Percentiles rank a stretch among this genome's conserved stretches.
phyloP scores from a whole-genome alignment of 2,113 vertebrate species.

The Phocoena phocoena region DNA sequence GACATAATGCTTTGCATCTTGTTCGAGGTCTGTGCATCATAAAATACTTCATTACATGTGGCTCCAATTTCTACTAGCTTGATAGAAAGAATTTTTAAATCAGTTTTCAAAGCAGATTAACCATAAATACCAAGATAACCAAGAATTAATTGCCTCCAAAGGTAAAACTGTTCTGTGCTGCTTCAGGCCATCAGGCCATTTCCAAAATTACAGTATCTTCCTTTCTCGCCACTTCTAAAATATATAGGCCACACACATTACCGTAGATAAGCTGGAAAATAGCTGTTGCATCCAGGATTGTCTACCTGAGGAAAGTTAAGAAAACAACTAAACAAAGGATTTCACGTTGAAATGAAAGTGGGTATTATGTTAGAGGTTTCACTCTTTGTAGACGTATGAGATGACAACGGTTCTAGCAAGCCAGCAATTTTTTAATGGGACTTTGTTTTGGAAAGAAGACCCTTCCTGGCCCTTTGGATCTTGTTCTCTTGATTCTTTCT shows the following conservation, averaged over 20 bases:
- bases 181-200: not conserved
- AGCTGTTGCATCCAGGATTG: not conserved
- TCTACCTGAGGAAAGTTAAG: not conserved
- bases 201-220: not conserved
- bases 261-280: not conserved
- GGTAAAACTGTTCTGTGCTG: not conserved
- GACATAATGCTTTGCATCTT: not conserved
- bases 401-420: not conserved
- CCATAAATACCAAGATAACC: not conserved
- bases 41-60: not conserved
- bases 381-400: not conserved
- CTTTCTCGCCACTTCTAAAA: not conserved
- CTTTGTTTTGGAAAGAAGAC: not conserved
- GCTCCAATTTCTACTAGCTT: not conserved
- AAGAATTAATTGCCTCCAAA: not conserved
- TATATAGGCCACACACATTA: not conserved
- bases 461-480: not conserved
- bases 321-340: not conserved
- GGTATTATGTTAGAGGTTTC: not conserved
- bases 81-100: not conserved
- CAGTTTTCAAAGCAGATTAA: not conserved
- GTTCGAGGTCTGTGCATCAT: not conserved
- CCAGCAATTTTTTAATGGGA: not conserved
- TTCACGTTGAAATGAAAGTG: not conserved
- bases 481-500: not conserved